Base-by-base conservation (phyloP, 2,113 vertebrate genomes). In the Ramphastos sulfuratus region DNA sequence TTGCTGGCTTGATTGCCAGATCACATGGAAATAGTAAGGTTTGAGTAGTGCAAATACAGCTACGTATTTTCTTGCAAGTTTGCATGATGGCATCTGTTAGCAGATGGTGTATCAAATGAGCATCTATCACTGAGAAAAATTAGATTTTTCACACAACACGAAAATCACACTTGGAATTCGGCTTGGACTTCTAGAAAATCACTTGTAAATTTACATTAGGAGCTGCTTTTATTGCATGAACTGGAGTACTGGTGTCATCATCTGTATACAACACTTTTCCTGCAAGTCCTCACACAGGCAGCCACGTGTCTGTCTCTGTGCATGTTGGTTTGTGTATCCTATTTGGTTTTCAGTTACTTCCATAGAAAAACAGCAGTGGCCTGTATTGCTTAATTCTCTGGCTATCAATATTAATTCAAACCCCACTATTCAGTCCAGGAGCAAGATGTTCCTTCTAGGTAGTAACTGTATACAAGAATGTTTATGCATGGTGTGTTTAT, bases 271-370 rank as follows among this genome's bases (percentile, higher is more conserved):
- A 44, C 6, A 67, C 16, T 25, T 81, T 46, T 48, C 35, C 39
- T 64, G 37, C 21, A 33, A 23, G 77, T 60, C n/a, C 66, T 83
- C 37, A 56, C 48, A 13, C 4, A 5, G 0, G 1, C 1, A 0
- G 19, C 48, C 56, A 24, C 4, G 1, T 42, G 24, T 44, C 16
- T 77, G 55, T 58, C 46, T 71, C 48, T 55, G 5, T n/a, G 8
- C 58, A 4, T 31, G 19, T 54, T 37, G 86, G 44, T 75, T 75
- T 11, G 2, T 63, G 39, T 39, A 21, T 81, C 31, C 54, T 81
- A 1, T 81, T 86, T 44, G 24, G 1, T 64, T 92, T 64, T 44
- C 12, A 54, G 25, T 61, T 89, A 54, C 6, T 91, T 84, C 15
- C 8, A 8, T 33, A 61, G 72, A 61, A 42, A 78, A 71, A 9